Evolutionary conservation across 2,797 vertebrate species (phyloP), one percentile per base, ranked within the genome.

Genomic region (Cyclura pinguis): DNA sequence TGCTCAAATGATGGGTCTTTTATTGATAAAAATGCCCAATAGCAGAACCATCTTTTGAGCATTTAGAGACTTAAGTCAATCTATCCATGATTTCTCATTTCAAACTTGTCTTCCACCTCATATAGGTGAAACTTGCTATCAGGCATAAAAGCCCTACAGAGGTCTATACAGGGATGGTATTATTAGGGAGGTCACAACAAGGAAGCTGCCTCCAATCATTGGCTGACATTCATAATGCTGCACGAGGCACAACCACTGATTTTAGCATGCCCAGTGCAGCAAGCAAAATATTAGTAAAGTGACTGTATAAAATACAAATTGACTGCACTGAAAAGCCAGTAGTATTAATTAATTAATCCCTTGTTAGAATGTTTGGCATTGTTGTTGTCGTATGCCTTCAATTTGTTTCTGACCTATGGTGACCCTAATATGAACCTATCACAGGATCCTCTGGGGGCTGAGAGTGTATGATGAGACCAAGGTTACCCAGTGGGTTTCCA

Each of bases 251-350:
- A 52, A 27, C 35, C 32, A 12, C 16, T 22, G 29, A 47, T n/a
- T 78, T 69, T 64, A 4, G 7, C 14, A 10, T 38, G 24, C 16
- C 32, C 52, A 80, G 47, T n/a, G 6, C 88, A 91, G 24, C 38
- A 80, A 93, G 35, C 14, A 50, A 76, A 80, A 87, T n/a, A 55
- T n/a, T 77, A 42, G 84, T 90, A 52, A 73, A 35, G 72, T 5
- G 55, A 77, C 29, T 81, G 4, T 94, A 83, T 62, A 52, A 89
- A 59, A 81, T 93, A 0, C 24, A 67, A 87, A 1, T 20, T 38
- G 89, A 27, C 38, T 77, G 38, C 38, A 77, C 6, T 76, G 35
- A 38, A 74, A 6, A 38, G n/a, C 14, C n/a, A 74, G 10, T 16
- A 22, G 24, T 67, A 27, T 67, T 67, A 27, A 67, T 29, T 59